Conservation (phyloP, 1,140 invertebrate genomes). For the Agrypnia vestita region DNA sequence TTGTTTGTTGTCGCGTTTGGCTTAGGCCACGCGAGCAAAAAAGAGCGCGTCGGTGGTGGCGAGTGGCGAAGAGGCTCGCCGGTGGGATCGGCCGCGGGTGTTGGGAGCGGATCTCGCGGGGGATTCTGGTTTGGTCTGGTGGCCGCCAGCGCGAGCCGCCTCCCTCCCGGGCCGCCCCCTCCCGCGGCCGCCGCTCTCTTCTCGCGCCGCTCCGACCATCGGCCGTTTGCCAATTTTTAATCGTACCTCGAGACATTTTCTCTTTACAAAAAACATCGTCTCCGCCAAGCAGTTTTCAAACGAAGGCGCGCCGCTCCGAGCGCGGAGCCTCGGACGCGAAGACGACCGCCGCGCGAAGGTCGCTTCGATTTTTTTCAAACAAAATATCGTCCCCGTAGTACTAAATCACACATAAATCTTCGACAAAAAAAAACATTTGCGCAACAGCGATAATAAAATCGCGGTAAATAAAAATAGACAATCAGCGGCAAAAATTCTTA, state of each 20-base stretch:
- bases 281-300: neutral
- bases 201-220: slow-evolving; percentile 13
- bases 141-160: neutral
- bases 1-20: too few relatives aligned
- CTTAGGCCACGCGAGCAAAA: neutral
- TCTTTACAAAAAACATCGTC: neutral
- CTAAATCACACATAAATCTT: too few relatives aligned
- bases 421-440: too few relatives aligned
- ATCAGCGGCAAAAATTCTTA: too few relatives aligned
- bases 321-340: too few relatives aligned
- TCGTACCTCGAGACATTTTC: slow-evolving; percentile 8
- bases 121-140: slow-evolving; percentile 35
- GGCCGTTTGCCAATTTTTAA: slow-evolving; percentile 24
- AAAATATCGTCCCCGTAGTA: too few relatives aligned
- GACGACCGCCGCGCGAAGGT: too few relatives aligned
- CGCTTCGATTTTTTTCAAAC: too few relatives aligned
- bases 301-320: too few relatives aligned
- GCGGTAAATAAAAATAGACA: too few relatives aligned
- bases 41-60: neutral
- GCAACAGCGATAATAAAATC: too few relatives aligned
- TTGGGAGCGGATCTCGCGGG: slow-evolving; percentile 1
- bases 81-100: neutral
- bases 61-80: neutral
- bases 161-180: neutral
- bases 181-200: neutral